These are phyloP conservation scores for Luscinia megarhynchos DNA, from an alignment of 2,797 vertebrate species.

Conservation along the genomic window DNA sequence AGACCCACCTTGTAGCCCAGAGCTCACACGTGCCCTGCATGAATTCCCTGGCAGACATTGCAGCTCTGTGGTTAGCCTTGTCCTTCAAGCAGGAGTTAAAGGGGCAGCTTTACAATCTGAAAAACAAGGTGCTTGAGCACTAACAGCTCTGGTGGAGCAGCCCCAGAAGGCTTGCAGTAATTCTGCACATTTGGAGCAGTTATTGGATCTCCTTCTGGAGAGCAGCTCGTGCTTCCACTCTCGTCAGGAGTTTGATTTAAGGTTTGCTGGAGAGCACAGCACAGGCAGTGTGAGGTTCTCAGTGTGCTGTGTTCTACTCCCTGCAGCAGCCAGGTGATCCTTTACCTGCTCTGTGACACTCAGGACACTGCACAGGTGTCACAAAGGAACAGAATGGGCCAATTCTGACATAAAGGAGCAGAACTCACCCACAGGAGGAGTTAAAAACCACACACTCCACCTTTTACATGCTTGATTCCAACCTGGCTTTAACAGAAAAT, in stretches of 20 bases:
- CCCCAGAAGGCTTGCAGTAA: conserved; percentile 49
- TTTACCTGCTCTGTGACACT: not conserved
- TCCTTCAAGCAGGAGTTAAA: conserved; percentile 34
- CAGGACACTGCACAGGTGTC: not conserved
- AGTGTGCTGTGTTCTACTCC: conserved; percentile 9
- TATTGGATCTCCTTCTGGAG: conserved; percentile 64
- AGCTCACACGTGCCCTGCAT: not conserved
- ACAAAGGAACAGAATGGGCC: not conserved
- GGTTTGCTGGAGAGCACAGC: conserved; percentile 38
- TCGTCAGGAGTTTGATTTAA: conserved; percentile 62
- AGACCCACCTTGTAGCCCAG: not conserved
- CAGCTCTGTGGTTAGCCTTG: conserved; percentile 42
- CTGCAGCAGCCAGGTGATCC: conserved; percentile 11
- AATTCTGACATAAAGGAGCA: not conserved
- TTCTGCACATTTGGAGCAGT: conserved; percentile 47
- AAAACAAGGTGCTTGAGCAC: conserved; percentile 55
- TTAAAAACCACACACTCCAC: not conserved
- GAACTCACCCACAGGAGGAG: not conserved
- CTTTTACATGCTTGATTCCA: rapidly evolving
- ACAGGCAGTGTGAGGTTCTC: conserved; percentile 23
- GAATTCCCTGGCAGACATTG: not conserved
- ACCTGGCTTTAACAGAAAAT: not conserved
- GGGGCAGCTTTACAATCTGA: conserved; percentile 56
- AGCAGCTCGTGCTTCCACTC: conserved; percentile 32
- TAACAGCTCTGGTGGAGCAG: conserved; percentile 39